These are phyloP conservation scores for Echinarachnius parma DNA, from an alignment of 53 echinoderm and acorn worm species.

Conservation along the genomic window DNA sequence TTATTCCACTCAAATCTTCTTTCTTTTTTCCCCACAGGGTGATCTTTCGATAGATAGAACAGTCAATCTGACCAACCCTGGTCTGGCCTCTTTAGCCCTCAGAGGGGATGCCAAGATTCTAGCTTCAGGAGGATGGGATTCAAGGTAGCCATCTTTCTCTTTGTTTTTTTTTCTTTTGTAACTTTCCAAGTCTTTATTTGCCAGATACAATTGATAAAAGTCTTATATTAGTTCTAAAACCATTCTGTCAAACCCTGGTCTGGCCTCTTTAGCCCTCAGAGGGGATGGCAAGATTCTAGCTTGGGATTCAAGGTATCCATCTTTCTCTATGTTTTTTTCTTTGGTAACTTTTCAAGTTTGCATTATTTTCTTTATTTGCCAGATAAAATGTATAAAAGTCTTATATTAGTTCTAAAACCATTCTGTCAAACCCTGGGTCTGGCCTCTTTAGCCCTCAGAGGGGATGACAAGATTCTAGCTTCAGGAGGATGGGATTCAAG, in stretches of 20 bases:
- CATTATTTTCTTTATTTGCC: too few relatives aligned
- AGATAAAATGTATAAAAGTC: too few relatives aligned
- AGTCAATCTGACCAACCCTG: constrained; percentile 62
- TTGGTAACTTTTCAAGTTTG: too few relatives aligned
- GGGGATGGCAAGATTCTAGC: constrained; percentile 68
- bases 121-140: constrained; percentile 82
- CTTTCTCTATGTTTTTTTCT: too few relatives aligned
- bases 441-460: constrained; percentile 60
- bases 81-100: constrained; percentile 63
- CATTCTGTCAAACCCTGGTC: constrained; percentile 77
- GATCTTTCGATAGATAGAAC: constrained; percentile 17
- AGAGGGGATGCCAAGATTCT: constrained; percentile 68
- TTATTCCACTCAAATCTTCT: too few relatives aligned
- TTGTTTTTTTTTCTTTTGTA: too few relatives aligned
- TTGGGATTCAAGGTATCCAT: constrained; percentile 91
- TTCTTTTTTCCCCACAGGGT: too few relatives aligned
- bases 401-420: too few relatives aligned
- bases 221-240: too few relatives aligned
- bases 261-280: constrained; percentile 65
- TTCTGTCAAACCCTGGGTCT: constrained; percentile 83
- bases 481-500: constrained; percentile 86
- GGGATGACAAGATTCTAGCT: constrained; percentile 66
- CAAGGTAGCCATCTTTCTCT: too few relatives aligned
- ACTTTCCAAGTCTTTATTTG: too few relatives aligned
- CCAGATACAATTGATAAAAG: too few relatives aligned